Evolutionary conservation across 2,113 vertebrate species (phyloP).

Genomic region (Nipponia nippon): DNA sequence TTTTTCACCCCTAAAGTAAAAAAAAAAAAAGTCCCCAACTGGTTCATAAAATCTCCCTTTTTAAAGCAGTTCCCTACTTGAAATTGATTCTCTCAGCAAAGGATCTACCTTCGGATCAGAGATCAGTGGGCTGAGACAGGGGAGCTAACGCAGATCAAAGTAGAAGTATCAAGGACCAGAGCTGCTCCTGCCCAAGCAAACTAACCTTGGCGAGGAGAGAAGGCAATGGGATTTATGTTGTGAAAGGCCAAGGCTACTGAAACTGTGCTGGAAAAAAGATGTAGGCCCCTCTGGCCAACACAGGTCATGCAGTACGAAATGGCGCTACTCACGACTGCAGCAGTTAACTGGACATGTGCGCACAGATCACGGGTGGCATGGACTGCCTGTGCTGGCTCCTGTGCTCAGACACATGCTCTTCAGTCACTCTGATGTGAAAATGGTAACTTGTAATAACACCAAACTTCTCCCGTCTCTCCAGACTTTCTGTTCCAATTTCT

Average conservation of each 20-base stretch:
- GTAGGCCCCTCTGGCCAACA: neutral
- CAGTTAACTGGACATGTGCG: accelerated
- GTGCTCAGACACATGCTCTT: accelerated
- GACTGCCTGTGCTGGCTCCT: neutral
- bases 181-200: neutral
- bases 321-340: accelerated
- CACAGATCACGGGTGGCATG: accelerated
- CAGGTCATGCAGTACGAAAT: accelerated
- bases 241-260: neutral
- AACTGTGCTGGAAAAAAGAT: neutral
- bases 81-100: neutral
- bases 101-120: neutral
- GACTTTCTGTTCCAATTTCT: neutral
- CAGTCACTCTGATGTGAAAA: neutral
- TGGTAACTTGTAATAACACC: neutral
- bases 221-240: neutral
- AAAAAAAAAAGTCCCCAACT: neutral
- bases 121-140: neutral
- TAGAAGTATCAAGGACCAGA: neutral
- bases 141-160: neutral
- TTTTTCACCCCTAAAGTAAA: neutral
- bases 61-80: neutral
- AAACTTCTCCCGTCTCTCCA: neutral
- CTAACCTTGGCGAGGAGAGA: neutral
- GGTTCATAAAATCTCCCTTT: neutral